Conservation (phyloP, 2,113 vertebrate species). For the Clarias batrachus region DNA sequence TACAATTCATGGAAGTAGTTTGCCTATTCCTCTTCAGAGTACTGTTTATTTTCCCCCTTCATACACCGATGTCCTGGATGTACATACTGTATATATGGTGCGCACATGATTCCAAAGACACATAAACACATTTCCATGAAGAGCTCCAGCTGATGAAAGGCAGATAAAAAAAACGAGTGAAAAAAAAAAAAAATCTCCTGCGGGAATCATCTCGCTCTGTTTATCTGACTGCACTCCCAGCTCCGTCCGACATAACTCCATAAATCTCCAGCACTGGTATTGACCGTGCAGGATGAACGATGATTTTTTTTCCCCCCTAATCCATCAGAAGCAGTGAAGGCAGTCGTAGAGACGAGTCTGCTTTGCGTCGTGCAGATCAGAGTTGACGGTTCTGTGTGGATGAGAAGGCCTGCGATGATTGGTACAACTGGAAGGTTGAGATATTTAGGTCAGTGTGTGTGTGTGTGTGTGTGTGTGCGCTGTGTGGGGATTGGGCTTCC, state of each 20-base stretch:
- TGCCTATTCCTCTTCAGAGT: neutral
- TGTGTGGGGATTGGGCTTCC: conserved; percentile 37
- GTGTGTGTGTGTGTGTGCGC: neutral
- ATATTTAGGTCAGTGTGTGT: conserved; percentile 47
- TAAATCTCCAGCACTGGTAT: conserved; percentile 1
- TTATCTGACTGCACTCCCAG: neutral
- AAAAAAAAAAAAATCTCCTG: neutral
- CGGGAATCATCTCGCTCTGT: neutral
- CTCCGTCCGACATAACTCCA: neutral
- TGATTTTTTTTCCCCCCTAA: neutral
- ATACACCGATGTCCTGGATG: neutral
- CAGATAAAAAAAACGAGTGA: neutral
- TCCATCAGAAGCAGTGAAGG: neutral
- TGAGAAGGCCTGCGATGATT: neutral
- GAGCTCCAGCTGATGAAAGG: neutral
- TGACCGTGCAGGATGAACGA: neutral
- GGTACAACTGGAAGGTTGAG: conserved; percentile 3
- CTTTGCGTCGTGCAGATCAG: neutral
- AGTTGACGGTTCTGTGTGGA: neutral
- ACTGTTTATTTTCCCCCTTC: neutral
- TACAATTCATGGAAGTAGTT: neutral
- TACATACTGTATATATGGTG: neutral
- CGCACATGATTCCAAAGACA: neutral
- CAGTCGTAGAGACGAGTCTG: neutral
- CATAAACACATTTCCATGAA: neutral